Evolutionary conservation across 1,140 invertebrate species (phyloP).

Genomic region (Drosophila erecta): DNA sequence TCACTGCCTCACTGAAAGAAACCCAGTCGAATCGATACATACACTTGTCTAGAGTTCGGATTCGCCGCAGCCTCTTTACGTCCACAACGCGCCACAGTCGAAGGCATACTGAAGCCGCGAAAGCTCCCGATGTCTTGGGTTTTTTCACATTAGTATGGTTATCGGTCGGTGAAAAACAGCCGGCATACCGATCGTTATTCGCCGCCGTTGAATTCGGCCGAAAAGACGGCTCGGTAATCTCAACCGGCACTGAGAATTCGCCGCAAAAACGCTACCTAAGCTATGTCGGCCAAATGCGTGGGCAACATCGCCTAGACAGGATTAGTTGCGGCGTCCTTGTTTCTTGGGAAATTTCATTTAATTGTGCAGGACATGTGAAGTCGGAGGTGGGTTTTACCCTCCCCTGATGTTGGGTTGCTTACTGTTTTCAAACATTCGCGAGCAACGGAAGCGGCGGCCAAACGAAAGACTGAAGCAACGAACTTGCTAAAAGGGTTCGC

Average conservation of each 20-base stretch:
- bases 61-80: constrained; percentile 54
- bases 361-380: constrained; percentile 51
- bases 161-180: constrained; percentile 4
- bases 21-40: constrained; percentile 37
- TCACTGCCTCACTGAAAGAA: constrained; percentile 9
- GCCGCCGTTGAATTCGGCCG: constrained; percentile 43
- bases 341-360: constrained; percentile 52
- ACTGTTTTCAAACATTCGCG: constrained; percentile 49
- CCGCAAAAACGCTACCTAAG: constrained; percentile 20
- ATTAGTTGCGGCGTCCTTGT: constrained; percentile 43
- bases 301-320: constrained; percentile 25
- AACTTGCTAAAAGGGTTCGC: constrained; percentile 5
- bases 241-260: constrained; percentile 43
- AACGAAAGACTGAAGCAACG: constrained; percentile 16
- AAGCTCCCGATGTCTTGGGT: constrained; percentile 46
- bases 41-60: constrained; percentile 31
- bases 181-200: constrained; percentile 18
- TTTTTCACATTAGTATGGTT: background rate
- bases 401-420: background rate
- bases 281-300: constrained; percentile 16
- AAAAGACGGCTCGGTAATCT: constrained; percentile 43
- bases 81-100: constrained; percentile 68
- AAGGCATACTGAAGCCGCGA: constrained; percentile 56
- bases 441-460: background rate
- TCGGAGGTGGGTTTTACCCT: constrained; percentile 35